Percentiles rank a stretch among this genome's conserved stretches.
phyloP scores from a whole-genome alignment of 2,113 vertebrate species.

The Pithys albifrons region DNA sequence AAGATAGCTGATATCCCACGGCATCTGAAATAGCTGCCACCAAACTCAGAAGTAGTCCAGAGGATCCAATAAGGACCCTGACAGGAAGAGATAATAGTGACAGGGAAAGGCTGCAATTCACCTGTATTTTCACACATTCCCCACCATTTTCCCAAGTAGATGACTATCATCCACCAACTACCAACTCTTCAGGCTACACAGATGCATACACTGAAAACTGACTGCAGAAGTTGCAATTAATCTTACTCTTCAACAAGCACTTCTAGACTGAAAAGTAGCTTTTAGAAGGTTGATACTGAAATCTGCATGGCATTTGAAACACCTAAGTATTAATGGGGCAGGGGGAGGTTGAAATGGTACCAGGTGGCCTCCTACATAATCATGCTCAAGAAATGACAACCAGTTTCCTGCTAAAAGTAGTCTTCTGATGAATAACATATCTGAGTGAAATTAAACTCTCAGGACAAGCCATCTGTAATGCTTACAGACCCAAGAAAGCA shows the following conservation, averaged over 20 bases:
- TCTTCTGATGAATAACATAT: neutral
- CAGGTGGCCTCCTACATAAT: neutral
- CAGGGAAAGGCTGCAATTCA: neutral
- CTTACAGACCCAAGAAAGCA: neutral
- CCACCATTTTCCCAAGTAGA: neutral
- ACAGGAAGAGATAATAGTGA: neutral
- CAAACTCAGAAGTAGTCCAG: neutral
- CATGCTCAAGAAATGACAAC: neutral
- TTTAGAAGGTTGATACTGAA: neutral
- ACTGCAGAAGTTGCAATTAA: neutral
- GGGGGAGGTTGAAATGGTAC: neutral
- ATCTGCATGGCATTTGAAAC: neutral
- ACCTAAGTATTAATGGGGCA: neutral
- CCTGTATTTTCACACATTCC: neutral
- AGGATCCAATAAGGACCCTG: neutral
- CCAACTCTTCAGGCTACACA: neutral
- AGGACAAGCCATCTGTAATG: neutral
- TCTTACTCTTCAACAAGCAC: neutral
- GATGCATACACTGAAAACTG: neutral
- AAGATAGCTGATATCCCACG: slow-evolving; percentile 7
- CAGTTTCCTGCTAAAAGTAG: neutral
- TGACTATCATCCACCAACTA: neutral
- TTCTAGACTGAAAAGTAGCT: neutral
- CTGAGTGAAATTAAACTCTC: neutral
- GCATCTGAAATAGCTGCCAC: slow-evolving; percentile 5